Conservation (phyloP, 2,797 vertebrate genomes). For the Gymnothorax javanicus region DNA sequence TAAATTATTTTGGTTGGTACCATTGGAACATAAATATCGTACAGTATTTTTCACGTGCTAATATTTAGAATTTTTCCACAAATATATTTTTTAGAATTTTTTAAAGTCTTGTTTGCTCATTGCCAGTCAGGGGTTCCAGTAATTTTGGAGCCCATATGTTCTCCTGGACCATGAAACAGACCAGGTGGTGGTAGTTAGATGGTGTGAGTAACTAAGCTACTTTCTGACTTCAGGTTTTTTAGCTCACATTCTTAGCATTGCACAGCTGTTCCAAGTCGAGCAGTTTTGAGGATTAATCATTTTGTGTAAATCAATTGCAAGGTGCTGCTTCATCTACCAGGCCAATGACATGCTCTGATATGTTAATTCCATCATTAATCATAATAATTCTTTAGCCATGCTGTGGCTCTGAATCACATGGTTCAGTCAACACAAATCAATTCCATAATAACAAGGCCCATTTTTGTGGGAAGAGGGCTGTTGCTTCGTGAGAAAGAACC, state of each 20-base stretch:
- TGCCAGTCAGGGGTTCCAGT: too few relatives aligned
- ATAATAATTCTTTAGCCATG: conserved; percentile 44
- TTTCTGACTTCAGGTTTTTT: background rate
- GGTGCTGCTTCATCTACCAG: conserved; percentile 32
- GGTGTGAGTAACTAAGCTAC: background rate
- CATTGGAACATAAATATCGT: too few relatives aligned
- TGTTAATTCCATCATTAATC: conserved; percentile 50
- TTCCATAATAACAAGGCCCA: conserved; percentile 33
- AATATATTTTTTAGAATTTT: too few relatives aligned
- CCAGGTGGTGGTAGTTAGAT: background rate
- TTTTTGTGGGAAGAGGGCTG: conserved; percentile 17
- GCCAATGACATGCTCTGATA: conserved; percentile 42
- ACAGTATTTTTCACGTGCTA: too few relatives aligned
- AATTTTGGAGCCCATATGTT: too few relatives aligned
- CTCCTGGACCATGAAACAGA: too few relatives aligned
- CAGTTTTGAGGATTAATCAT: conserved; percentile 33
- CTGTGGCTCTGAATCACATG: conserved; percentile 37
- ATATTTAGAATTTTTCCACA: too few relatives aligned
- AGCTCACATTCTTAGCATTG: conserved; percentile 2
- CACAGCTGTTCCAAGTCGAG: conserved; percentile 1
- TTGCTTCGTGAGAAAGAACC: conserved; percentile 21
- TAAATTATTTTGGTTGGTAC: too few relatives aligned
- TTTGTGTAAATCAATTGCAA: conserved; percentile 33
- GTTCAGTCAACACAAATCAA: conserved; percentile 43
- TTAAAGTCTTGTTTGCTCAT: too few relatives aligned